Percentiles rank a stretch among this genome's conserved stretches.
Evolutionary conservation across 1,140 invertebrate genomes (phyloP).

Genomic region (Polypedilum pembai): DNA sequence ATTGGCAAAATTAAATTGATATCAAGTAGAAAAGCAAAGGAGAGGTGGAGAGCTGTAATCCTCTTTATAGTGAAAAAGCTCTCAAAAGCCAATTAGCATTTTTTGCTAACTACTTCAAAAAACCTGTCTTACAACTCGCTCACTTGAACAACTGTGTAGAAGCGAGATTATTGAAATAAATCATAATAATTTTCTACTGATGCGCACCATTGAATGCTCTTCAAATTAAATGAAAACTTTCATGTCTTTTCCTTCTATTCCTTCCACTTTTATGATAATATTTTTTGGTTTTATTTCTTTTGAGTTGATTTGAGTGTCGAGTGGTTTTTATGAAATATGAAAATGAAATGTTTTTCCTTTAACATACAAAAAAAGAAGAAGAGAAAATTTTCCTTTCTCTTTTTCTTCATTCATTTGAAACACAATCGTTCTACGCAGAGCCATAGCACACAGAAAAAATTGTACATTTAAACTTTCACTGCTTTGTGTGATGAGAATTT

Average conservation of each 20-base stretch:
- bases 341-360: background rate
- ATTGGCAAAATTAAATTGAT: background rate
- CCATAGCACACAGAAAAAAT: background rate
- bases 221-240: conserved; percentile 1
- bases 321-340: background rate
- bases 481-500: conserved; percentile 17
- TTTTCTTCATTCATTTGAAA: background rate
- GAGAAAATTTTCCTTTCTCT: background rate
- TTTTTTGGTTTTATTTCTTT: too few relatives aligned
- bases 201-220: conserved; percentile 16
- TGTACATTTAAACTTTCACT: conserved; percentile 18
- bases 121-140: background rate
- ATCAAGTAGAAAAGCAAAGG: background rate
- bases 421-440: background rate
- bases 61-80: background rate
- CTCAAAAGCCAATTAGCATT: conserved; percentile 11
- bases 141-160: background rate
- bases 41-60: background rate
- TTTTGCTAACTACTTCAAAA: background rate
- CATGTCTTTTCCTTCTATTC: too few relatives aligned
- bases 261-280: too few relatives aligned
- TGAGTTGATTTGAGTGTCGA: too few relatives aligned
- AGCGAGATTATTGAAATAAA: conserved; percentile 13
- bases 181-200: conserved; percentile 14
- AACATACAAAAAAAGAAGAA: background rate